Conservation (phyloP, 2,113 vertebrate species). For the Hyaena hyaena region DNA sequence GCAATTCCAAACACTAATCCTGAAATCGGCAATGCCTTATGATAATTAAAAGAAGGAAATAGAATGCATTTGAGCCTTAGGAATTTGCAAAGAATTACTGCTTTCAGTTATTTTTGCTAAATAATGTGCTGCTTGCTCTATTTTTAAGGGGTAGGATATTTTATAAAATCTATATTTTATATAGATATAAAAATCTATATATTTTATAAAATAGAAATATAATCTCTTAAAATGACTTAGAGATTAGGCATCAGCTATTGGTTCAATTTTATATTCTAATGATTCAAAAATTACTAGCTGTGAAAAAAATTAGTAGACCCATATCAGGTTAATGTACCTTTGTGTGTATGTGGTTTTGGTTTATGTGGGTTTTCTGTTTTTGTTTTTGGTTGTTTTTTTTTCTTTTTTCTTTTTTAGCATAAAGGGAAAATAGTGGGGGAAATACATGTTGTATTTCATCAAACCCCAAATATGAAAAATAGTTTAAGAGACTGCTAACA, state of each 20-base stretch:
- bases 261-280: slow-evolving; percentile 3
- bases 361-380: slow-evolving; percentile 59
- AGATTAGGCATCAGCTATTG: background rate
- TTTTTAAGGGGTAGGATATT: background rate
- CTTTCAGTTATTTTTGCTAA: slow-evolving; percentile 2
- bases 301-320: slow-evolving; percentile 36
- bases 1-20: background rate
- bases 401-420: slow-evolving; percentile 38
- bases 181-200: no score
- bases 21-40: background rate
- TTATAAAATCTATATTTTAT: background rate
- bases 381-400: slow-evolving; percentile 2
- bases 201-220: background rate
- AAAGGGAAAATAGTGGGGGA: slow-evolving; percentile 69
- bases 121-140: background rate
- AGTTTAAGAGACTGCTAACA: slow-evolving; percentile 38
- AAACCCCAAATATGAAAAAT: slow-evolving; percentile 68
- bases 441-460: slow-evolving; percentile 70
- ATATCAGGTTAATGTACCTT: slow-evolving; percentile 47
- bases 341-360: slow-evolving; percentile 49
- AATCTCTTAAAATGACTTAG: background rate
- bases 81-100: background rate
- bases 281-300: slow-evolving; percentile 42
- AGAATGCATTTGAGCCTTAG: background rate
- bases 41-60: background rate